Evolutionary conservation across 1,140 invertebrate species (phyloP).

Genomic region (Neodiprion pinetum): DNA sequence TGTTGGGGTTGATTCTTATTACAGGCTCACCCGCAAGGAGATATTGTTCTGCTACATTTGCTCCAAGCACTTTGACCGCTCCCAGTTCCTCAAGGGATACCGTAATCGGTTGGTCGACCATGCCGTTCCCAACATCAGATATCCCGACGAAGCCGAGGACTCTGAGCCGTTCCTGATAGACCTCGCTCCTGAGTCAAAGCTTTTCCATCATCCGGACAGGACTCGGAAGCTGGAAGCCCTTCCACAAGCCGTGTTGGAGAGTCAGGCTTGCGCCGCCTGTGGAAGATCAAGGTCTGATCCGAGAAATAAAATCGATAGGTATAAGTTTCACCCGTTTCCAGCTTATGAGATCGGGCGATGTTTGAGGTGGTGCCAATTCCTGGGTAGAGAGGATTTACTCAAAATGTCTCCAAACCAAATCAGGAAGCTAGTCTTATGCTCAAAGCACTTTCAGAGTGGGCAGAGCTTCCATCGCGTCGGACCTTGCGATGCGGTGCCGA

Average conservation of each 20-base stretch:
- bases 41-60: slow-evolving; percentile 61
- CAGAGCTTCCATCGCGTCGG: slow-evolving; percentile 54
- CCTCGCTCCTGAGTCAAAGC: slow-evolving; percentile 33
- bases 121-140: slow-evolving; percentile 53
- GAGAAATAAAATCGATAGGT: slow-evolving; percentile 51
- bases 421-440: slow-evolving; percentile 56
- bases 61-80: slow-evolving; percentile 56
- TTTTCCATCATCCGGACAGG: slow-evolving; percentile 32
- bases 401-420: slow-evolving; percentile 62
- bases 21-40: slow-evolving; percentile 57
- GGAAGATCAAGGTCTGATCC: slow-evolving; percentile 53
- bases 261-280: slow-evolving; percentile 58
- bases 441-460: slow-evolving; percentile 54
- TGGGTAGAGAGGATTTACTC: slow-evolving; percentile 56
- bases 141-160: slow-evolving; percentile 40
- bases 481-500: slow-evolving; percentile 56
- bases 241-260: slow-evolving; percentile 45
- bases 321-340: slow-evolving; percentile 60
- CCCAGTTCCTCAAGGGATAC: slow-evolving; percentile 52
- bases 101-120: slow-evolving; percentile 47
- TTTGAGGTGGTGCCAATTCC: slow-evolving; percentile 58
- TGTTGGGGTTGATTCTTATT: slow-evolving; percentile 58
- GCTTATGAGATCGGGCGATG: slow-evolving; percentile 60
- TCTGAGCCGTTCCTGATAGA: slow-evolving; percentile 35
- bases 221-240: slow-evolving; percentile 44